Base-by-base conservation (phyloP, 2,113 vertebrate species). In the Sarotherodon lohbergeri region DNA sequence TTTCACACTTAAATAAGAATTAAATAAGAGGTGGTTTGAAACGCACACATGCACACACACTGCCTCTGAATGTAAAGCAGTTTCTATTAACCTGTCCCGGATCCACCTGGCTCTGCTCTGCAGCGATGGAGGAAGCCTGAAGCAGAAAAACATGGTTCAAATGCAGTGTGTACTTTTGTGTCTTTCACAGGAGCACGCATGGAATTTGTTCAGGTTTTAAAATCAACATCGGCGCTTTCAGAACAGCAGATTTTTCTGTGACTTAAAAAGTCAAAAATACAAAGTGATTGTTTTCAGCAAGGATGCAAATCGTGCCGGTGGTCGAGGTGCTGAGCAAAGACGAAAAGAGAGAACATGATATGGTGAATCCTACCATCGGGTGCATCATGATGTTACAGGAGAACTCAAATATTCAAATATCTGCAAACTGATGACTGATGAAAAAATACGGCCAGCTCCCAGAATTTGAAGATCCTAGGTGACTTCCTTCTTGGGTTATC, bases 281-380 rank as follows among this genome's bases (percentile, higher is more conserved):
- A 19, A 61, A 32, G 27, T 34, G 16, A 43, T 16, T 13, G 8
- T 46, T 73, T 73, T 46, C 39, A 27, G 39, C 39, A 24, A 71
- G 66, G 36, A 9, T 43, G n/a, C n/a, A 27, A 6, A 71, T n/a
- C 2, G 5, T 19, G 50, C 8, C 6, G 7, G 50, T 16, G 39
- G 66, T 27, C 1, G 39, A 71, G 66, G n/a, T 27, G 66, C 2
- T 1, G 39, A 71, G 36, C 5, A 9, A 16, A 43, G n/a, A 43
- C n/a, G 41, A 0, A 43, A 3, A 43, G 36, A 41, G 5, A 16
- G n/a, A 43, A 0, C 39, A 1, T 2, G 66, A 43, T 4, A 43
- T 24, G 0, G 8, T 73, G 68, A 73, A 0, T 46, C 8, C 39
- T 1, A 14, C 68, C 39, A n/a, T 43, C n/a, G 0, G 66, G 3